Evolutionary conservation across 2,888 invertebrate species (phyloP), one percentile per base, ranked within the genome.

Genomic region (Malacosoma neustria): DNA sequence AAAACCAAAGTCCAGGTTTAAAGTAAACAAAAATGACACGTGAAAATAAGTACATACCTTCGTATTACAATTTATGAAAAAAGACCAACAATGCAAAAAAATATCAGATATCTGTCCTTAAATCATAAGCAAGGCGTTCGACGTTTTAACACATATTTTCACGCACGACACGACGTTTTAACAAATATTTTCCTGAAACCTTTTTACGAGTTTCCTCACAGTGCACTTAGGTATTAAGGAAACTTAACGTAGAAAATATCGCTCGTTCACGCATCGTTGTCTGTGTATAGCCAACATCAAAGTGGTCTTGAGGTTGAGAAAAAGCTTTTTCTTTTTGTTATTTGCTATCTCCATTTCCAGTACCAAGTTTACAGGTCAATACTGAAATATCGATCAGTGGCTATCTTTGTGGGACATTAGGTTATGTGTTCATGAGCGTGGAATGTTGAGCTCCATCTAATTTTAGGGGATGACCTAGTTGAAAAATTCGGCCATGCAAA

Each of bases 401-500:
- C 70, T 68, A 69, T 67, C 61, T 72, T 68, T 67, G 65, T 65
- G 41, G 49, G 54, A 55, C 61, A 64, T 67, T 68, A 65, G 54
- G 62, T 59, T 51, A 55, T 46, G 55, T 55, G 64, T 56, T 69
- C 53, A 69, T 63, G 57, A 65, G 62, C 47, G 54, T 40, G 48
- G 57, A 52, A 43, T 48, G 42, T 46, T 44, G 49, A 49, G 49
- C 49, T 50, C 57, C 59, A 58, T 59, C 70, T 76, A 71, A 76
- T 77, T 77, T 74, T 72, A 65, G 72, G 67, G 68, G 65, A 64
- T 71, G 79, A 73, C 72, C 76, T 65, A 69, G 61, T 73, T 74
- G 54, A 68, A 73, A 76, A 71, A 70, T 57, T 60, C 62, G 67
- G 63, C 61, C 69, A 64, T 58, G 62, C 62, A 66, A 69, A 72